Evolutionary conservation across 2,888 invertebrate species (phyloP).

Genomic region (Coremacera marginata): DNA sequence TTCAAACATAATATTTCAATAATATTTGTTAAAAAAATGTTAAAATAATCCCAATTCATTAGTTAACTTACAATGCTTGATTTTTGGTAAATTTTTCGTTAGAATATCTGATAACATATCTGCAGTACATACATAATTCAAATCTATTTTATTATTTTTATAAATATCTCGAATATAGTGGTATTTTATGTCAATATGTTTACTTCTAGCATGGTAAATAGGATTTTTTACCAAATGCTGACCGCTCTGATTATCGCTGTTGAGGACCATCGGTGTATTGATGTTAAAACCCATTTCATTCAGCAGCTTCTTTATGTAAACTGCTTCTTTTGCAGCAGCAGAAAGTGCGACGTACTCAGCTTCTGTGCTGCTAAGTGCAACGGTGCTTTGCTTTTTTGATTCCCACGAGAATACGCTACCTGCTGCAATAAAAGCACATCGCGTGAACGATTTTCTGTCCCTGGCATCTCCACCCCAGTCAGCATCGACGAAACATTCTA

Average conservation of each 20-base stretch:
- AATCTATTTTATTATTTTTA: not conserved
- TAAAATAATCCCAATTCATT: too few relatives aligned
- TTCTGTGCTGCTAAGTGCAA: too few relatives aligned
- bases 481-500: slow-evolving; percentile 47
- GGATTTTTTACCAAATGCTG: too few relatives aligned
- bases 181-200: slow-evolving; percentile 47
- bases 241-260: too few relatives aligned
- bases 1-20: too few relatives aligned
- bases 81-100: not conserved
- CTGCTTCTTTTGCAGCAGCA: slow-evolving; percentile 11
- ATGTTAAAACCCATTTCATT: too few relatives aligned
- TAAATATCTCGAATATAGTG: not conserved
- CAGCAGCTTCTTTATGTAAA: slow-evolving; percentile 28
- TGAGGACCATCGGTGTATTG: too few relatives aligned
- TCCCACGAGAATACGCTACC: slow-evolving; percentile 45
- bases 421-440: slow-evolving; percentile 40
- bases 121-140: not conserved
- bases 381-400: slow-evolving; percentile 39
- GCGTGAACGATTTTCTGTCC: slow-evolving; percentile 35
- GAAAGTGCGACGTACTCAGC: too few relatives aligned
- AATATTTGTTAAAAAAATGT: too few relatives aligned
- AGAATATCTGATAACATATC: not conserved
- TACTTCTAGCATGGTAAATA: slow-evolving; percentile 37
- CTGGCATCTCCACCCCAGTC: slow-evolving; percentile 46
- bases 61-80: too few relatives aligned